These are phyloP conservation scores for Drosophila borealis DNA, from an alignment of 2,888 invertebrate genomes.

Conservation along the genomic window DNA sequence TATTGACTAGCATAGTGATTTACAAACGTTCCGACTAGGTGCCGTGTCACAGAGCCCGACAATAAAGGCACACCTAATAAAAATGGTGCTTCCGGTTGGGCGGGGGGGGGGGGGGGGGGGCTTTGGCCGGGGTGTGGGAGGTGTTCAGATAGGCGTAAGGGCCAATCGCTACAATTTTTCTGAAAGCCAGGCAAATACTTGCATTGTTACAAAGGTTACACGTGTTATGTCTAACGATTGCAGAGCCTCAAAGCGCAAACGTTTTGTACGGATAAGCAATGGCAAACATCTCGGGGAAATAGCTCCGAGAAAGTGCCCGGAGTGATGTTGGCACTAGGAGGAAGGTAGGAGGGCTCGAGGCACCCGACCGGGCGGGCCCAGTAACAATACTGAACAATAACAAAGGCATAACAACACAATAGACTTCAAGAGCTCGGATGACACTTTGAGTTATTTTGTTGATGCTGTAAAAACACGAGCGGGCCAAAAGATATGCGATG, in stretches of 20 bases:
- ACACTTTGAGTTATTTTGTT: slow-evolving; percentile 77
- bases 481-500: slow-evolving; percentile 65
- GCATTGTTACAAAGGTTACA: slow-evolving; percentile 61
- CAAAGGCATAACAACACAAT: slow-evolving; percentile 64
- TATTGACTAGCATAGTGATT: slow-evolving; percentile 59
- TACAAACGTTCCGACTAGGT: slow-evolving; percentile 55
- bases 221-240: slow-evolving; percentile 67
- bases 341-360: background rate
- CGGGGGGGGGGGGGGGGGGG: background rate
- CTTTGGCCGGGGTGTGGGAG: background rate
- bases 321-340: too few relatives aligned
- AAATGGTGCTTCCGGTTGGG: slow-evolving; percentile 52
- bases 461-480: slow-evolving; percentile 68
- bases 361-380: slow-evolving; percentile 2
- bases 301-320: slow-evolving; percentile 9
- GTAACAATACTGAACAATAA: slow-evolving; percentile 29
- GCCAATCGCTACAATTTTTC: slow-evolving; percentile 60
- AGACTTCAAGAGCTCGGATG: slow-evolving; percentile 77
- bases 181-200: slow-evolving; percentile 60
- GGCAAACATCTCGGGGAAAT: slow-evolving; percentile 40
- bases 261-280: slow-evolving; percentile 67
- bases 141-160: slow-evolving; percentile 48
- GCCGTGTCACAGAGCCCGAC: slow-evolving; percentile 38
- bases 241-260: slow-evolving; percentile 62
- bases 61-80: slow-evolving; percentile 72